These are phyloP conservation scores for Sisyra nigra DNA, from an alignment of 2,888 invertebrate genomes.

Conservation along the genomic window DNA sequence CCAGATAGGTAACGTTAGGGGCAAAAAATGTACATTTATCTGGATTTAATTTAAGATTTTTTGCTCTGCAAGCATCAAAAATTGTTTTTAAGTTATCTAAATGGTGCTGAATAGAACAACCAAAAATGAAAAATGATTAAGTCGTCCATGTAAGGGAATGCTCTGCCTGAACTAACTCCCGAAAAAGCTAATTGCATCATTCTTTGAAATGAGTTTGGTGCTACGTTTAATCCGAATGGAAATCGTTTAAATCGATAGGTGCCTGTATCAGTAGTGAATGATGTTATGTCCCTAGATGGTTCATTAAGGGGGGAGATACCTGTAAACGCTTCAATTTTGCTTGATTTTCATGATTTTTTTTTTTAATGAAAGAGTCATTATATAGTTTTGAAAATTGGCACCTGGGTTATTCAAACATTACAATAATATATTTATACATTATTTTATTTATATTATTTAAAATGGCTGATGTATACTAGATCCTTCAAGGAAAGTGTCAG, in stretches of 20 bases:
- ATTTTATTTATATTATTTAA: too few species aligned
- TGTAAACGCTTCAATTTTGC: too few species aligned
- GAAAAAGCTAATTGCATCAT: conserved; percentile 15
- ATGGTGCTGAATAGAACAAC: conserved; percentile 13
- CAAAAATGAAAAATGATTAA: conserved; percentile 14
- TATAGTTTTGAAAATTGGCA: too few species aligned
- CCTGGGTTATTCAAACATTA: too few species aligned
- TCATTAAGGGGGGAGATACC: too few species aligned
- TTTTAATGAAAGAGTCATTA: too few species aligned
- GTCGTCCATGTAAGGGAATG: conserved; percentile 14
- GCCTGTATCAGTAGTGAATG: conserved; percentile 10
- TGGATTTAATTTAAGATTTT: conserved; percentile 15
- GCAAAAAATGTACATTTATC: conserved; percentile 13
- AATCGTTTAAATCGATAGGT: conserved; percentile 16
- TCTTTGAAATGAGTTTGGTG: conserved; percentile 15
- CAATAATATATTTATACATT: too few species aligned
- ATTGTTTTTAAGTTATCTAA: conserved; percentile 13
- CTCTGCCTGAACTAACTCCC: conserved; percentile 14
- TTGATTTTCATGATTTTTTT: too few species aligned
- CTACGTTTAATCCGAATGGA: conserved; percentile 16
- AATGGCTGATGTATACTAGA: too few species aligned
- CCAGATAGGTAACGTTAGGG: conserved; percentile 12
- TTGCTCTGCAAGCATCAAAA: conserved; percentile 10
- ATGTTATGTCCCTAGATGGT: not conserved
- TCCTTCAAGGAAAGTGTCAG: too few species aligned